Evolutionary conservation across 1,140 invertebrate genomes (phyloP).

Genomic region (Pentalonia nigronervosa): DNA sequence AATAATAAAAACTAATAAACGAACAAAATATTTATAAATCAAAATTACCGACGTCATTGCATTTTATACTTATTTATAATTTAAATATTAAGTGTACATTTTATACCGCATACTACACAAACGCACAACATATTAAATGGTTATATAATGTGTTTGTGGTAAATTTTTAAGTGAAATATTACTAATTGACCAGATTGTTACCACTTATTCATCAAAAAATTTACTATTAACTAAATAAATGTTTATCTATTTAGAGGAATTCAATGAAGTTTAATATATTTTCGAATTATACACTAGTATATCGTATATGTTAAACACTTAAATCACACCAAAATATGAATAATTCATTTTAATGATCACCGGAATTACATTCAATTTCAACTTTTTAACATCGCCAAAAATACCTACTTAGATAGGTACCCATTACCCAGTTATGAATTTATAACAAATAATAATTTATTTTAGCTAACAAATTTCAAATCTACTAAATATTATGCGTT

Average conservation of each 20-base stretch:
- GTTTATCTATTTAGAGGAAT: neutral
- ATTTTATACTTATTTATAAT: neutral
- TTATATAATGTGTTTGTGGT: neutral
- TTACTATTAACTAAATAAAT: neutral
- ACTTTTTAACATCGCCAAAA: neutral
- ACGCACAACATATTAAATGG: neutral
- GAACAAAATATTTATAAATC: neutral
- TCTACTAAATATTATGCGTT: rapidly evolving
- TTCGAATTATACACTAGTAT: neutral
- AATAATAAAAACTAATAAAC: no score
- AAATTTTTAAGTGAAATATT: neutral
- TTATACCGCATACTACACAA: neutral
- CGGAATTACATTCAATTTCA: neutral
- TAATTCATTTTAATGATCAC: neutral
- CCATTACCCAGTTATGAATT: neutral
- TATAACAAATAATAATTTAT: neutral
- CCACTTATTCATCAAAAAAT: neutral
- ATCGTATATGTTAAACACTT: no score
- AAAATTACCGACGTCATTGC: neutral
- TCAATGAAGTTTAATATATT: neutral
- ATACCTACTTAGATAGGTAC: neutral
- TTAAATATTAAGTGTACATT: neutral
- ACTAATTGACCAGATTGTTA: neutral
- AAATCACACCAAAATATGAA: neutral
- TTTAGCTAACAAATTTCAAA: neutral